Conservation (phyloP, 2,113 vertebrate species). For the Psettodes erumei region DNA sequence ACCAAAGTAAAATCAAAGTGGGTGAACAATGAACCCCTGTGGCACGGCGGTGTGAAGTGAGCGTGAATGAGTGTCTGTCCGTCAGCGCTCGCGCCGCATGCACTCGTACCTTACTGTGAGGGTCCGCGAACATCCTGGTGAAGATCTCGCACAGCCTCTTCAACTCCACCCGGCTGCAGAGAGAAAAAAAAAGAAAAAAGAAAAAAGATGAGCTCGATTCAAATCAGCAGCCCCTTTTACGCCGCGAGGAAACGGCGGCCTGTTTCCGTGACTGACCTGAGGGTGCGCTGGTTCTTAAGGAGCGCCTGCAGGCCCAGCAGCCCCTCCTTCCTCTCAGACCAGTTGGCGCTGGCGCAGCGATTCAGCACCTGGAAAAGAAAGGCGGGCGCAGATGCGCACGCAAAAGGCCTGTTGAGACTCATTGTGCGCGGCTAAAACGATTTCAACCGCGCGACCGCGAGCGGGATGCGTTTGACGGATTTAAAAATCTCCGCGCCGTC, state of each 20-base stretch:
- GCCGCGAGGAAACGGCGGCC: not conserved
- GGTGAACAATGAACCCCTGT: conserved; percentile 48
- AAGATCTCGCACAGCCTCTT: conserved; percentile 99
- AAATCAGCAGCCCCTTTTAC: not conserved
- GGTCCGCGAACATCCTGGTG: conserved; percentile 99
- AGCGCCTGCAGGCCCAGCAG: conserved; percentile 93
- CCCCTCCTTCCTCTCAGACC: conserved; percentile 97
- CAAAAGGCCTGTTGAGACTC: not conserved
- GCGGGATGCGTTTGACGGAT: too few relatives aligned
- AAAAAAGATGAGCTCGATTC: conserved; percentile 3
- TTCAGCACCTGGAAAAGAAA: conserved; percentile 88
- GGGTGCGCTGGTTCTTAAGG: conserved; percentile 94
- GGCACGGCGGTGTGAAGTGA: conserved; percentile 9
- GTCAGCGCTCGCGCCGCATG: conserved; percentile 44
- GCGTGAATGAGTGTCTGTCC: conserved; percentile 15
- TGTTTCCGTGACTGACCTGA: conserved; percentile 82
- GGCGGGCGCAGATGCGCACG: conserved; percentile 5
- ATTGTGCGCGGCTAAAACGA: too few relatives aligned
- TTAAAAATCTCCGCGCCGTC: too few relatives aligned
- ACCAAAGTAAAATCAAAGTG: conserved; percentile 50
- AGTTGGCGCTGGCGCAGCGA: conserved; percentile 95
- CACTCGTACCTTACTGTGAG: conserved; percentile 95
- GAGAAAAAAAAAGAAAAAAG: conserved; percentile 3
- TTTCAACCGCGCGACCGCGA: too few relatives aligned
- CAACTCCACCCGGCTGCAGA: conserved; percentile 93